phyloP scores from a whole-genome alignment of 2,113 vertebrate species.

The Passer domesticus region DNA sequence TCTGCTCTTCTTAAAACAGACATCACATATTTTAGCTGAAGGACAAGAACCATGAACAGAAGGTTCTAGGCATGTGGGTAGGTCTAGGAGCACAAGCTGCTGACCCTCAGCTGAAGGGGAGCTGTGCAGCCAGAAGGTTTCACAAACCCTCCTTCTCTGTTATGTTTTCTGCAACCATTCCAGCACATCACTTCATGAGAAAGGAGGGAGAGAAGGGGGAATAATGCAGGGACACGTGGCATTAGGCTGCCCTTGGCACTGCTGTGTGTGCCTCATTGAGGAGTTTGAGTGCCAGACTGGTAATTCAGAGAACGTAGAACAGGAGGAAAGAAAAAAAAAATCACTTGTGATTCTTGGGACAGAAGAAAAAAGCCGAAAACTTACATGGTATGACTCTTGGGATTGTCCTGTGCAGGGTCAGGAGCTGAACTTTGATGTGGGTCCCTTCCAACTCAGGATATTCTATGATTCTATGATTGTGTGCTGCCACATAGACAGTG shows the following conservation, averaged over 20 bases:
- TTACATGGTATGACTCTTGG: neutral
- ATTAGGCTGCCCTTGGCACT: neutral
- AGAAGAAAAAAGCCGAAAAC: neutral
- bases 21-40: neutral
- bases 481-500: accelerated
- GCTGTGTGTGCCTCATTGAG: neutral
- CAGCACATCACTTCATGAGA: neutral
- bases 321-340: neutral
- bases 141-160: neutral
- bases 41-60: neutral
- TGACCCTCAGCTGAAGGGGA: neutral
- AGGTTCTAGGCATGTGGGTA: neutral
- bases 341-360: neutral
- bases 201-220: neutral
- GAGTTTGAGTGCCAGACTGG: neutral
- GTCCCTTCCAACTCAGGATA: neutral
- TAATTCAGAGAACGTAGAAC: neutral
- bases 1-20: neutral
- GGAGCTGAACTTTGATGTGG: neutral
- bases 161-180: neutral
- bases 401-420: neutral
- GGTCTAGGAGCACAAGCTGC: neutral
- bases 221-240: neutral
- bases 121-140: neutral
- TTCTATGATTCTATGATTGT: neutral